These are phyloP conservation scores for Petromus typicus DNA, from an alignment of 2,113 vertebrate species.

Conservation along the genomic window DNA sequence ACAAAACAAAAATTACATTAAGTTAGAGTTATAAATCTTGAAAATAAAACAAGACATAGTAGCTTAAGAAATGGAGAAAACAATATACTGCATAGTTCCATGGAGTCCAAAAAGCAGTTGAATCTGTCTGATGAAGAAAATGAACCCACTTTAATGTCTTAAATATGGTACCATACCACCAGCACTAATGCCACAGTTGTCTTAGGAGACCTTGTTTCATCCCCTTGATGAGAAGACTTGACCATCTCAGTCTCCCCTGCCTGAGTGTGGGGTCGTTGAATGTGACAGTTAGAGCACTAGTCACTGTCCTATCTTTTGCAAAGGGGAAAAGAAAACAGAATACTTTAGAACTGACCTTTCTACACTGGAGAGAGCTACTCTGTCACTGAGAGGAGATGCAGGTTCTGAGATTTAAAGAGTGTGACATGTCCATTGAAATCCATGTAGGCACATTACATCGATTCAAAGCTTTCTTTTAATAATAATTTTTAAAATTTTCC, in stretches of 20 bases:
- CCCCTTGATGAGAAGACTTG: not conserved
- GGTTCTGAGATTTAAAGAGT: not conserved
- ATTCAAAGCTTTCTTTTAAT: not conserved
- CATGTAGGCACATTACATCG: not conserved
- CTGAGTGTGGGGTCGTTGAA: not conserved
- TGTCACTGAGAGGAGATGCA: not conserved
- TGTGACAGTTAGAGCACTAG: not conserved
- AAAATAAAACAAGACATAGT: not conserved
- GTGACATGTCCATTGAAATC: not conserved
- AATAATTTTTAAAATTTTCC: not conserved
- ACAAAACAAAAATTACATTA: constrained; percentile 35
- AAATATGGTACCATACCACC: too few relatives aligned
- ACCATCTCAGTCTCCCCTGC: not conserved
- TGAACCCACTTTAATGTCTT: not conserved
- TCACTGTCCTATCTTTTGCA: not conserved
- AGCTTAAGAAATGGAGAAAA: constrained; percentile 14
- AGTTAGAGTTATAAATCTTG: not conserved
- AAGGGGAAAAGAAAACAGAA: not conserved
- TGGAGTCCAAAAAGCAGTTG: not conserved
- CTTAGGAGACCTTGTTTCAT: not conserved
- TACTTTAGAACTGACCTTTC: not conserved
- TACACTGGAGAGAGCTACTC: not conserved
- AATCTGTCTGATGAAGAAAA: not conserved
- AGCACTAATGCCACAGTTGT: too few relatives aligned
- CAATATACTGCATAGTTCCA: not conserved